Evolutionary conservation across 2,888 invertebrate species (phyloP), one percentile per base, ranked within the genome.

Genomic region (Drosophila trichaetosa): DNA sequence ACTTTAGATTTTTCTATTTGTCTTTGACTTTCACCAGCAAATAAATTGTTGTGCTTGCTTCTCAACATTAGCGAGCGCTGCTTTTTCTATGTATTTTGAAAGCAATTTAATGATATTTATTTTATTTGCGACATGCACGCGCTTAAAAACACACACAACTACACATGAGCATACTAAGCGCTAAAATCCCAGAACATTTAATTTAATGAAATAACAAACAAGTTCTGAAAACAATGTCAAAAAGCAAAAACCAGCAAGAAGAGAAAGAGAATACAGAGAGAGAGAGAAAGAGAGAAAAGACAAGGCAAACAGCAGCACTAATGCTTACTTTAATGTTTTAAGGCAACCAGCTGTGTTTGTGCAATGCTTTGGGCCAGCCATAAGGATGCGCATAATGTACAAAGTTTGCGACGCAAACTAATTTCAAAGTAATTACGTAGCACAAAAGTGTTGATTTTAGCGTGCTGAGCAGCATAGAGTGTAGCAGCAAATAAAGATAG

Each of bases 341-440:
- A 77, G 76, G 70, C 69, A 68, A 52, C 67, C 53, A 51, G 69
- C 36, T 29, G 21, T 62, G 62, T 73, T 57, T 74, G 56, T 62
- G 70, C 70, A 66, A 48, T 76, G 59, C 80, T 65, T 59, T 61
- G 60, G 70, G 76, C 65, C 71, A 75, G 72, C 73, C 76, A 87
- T 85, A 89, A 80, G 89, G 89, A 87, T 87, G 89, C 88, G 90
- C 87, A 82, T 87, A 86, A 90, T 82, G 89, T 90, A 81, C 90
- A 85, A 90, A 91, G 87, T 87, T 90, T 91, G 84, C 83, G 79
- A 81, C 87, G 86, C 88, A 90, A 91, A 91, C 91, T 91, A 90
- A 91, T 91, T 91, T 91, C 90, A 89, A 90, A 91, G 91, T 91
- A 91, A 91, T 91, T 91, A 91, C 89, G 83, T 76, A 88, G 87